Conservation (phyloP, 1,140 invertebrate species). For the Gryllus bimaculatus region DNA sequence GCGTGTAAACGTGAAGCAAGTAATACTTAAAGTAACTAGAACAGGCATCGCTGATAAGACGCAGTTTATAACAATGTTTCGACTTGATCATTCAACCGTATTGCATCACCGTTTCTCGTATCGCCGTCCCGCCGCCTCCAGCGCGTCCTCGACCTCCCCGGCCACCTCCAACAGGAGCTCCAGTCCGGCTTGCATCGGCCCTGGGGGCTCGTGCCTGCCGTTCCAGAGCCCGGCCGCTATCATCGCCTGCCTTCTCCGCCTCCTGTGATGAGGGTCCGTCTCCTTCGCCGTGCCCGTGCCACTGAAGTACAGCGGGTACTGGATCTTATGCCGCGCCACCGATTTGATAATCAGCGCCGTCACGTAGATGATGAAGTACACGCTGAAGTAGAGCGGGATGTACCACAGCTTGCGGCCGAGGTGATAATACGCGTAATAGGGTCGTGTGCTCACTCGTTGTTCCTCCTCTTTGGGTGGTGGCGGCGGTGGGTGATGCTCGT, state of each 20-base stretch:
- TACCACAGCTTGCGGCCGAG: slow-evolving; percentile 74
- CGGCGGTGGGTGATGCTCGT: background rate
- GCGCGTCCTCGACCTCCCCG: background rate
- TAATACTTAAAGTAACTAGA: background rate
- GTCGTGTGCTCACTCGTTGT: slow-evolving; percentile 20
- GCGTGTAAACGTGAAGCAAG: no score
- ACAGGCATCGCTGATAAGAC: background rate
- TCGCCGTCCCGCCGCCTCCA: background rate
- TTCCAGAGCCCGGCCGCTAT: background rate
- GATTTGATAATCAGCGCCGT: slow-evolving; percentile 67
- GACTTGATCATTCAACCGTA: no score
- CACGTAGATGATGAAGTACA: slow-evolving; percentile 74
- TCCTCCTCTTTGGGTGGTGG: background rate
- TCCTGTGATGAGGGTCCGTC: background rate
- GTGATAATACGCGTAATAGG: slow-evolving; percentile 66
- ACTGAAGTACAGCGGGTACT: slow-evolving; percentile 31
- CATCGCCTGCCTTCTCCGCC: background rate
- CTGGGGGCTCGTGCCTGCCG: background rate
- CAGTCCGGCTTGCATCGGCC: background rate
- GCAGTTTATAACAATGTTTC: background rate
- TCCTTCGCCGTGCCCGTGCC: background rate
- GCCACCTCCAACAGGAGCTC: background rate
- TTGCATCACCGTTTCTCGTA: background rate
- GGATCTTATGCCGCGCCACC: slow-evolving; percentile 63
- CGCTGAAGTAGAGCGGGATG: slow-evolving; percentile 69